phyloP scores from a whole-genome alignment of 2,888 invertebrate species.

The Stramonita haemastoma region DNA sequence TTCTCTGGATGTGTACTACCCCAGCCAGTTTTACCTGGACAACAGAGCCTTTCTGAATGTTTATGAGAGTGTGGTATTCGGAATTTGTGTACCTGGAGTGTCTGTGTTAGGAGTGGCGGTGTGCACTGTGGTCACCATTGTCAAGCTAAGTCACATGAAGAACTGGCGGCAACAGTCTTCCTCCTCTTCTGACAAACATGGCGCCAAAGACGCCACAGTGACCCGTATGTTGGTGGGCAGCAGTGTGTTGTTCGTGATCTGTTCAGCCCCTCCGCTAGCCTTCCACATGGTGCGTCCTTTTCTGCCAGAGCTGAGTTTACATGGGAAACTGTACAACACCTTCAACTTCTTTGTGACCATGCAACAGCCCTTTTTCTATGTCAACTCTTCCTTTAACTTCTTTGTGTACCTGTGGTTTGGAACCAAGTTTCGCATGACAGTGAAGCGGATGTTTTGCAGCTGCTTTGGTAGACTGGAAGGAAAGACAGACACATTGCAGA shows the following conservation, averaged over 20 bases:
- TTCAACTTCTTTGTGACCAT: neutral
- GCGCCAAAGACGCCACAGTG: neutral
- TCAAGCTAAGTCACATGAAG: neutral
- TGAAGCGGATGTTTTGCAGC: neutral
- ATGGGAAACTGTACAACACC: neutral
- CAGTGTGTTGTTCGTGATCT: neutral
- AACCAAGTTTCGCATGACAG: neutral
- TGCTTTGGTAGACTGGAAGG: too few relatives aligned
- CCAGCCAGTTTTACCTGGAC: too few relatives aligned
- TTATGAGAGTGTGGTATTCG: too few relatives aligned
- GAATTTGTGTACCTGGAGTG: neutral
- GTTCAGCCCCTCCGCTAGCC: neutral
- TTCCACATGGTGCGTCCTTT: neutral
- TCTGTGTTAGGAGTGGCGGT: neutral
- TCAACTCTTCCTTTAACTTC: conserved; percentile 22
- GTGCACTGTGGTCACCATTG: neutral
- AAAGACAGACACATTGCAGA: too few relatives aligned
- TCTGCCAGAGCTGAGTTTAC: neutral
- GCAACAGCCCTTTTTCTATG: neutral
- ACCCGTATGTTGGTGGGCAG: conserved; percentile 21
- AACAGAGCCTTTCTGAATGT: too few relatives aligned
- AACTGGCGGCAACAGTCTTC: conserved; percentile 6
- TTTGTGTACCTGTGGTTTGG: neutral
- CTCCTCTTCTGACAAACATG: neutral
- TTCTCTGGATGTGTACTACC: too few relatives aligned